Evolutionary conservation across 23 tunicate genomes (phyloP).

Genomic region (Trididemnum clinides): DNA sequence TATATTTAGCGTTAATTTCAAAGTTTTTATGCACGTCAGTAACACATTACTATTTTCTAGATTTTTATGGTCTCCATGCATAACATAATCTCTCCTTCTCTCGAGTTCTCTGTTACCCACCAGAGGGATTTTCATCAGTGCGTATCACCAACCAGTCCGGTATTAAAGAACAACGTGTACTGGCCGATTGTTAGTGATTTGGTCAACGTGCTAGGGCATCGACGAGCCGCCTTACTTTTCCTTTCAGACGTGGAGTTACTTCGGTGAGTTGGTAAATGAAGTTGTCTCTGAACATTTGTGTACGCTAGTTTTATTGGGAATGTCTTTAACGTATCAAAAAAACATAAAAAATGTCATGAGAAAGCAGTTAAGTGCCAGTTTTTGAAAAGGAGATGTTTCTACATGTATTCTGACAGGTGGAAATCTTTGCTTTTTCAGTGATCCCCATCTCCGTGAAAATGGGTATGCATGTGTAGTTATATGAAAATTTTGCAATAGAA

Average conservation of each 20-base stretch:
- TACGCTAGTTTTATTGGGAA: too few species aligned
- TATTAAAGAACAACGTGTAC: slow-evolving; percentile 66
- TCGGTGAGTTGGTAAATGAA: slow-evolving; percentile 42
- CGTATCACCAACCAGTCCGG: slow-evolving; percentile 26
- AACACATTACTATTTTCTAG: slow-evolving; percentile 34
- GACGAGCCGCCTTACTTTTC: slow-evolving; percentile 42
- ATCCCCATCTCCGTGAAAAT: too few species aligned
- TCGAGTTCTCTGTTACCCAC: slow-evolving; percentile 42
- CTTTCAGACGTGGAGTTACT: slow-evolving; percentile 40
- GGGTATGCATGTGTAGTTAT: too few species aligned
- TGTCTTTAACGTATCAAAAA: too few species aligned
- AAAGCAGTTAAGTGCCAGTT: too few species aligned
- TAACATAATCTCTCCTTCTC: slow-evolving; percentile 48
- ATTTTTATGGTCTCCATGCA: slow-evolving; percentile 70
- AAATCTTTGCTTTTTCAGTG: too few species aligned
- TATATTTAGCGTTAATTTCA: too few species aligned
- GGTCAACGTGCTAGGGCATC: slow-evolving; percentile 81
- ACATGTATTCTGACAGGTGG: too few species aligned
- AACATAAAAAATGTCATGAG: too few species aligned
- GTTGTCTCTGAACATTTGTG: too few species aligned
- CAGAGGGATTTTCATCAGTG: slow-evolving; percentile 65
- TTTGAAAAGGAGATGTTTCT: too few species aligned
- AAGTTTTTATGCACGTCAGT: not conserved
- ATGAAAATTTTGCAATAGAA: too few species aligned
- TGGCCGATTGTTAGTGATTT: slow-evolving; percentile 98